A percentile compares a stretch with the other conserved stretches of the same genome.
These are phyloP conservation scores for Oreocharis arfaki DNA, from an alignment of 2,113 vertebrate genomes.

Conservation along the genomic window DNA sequence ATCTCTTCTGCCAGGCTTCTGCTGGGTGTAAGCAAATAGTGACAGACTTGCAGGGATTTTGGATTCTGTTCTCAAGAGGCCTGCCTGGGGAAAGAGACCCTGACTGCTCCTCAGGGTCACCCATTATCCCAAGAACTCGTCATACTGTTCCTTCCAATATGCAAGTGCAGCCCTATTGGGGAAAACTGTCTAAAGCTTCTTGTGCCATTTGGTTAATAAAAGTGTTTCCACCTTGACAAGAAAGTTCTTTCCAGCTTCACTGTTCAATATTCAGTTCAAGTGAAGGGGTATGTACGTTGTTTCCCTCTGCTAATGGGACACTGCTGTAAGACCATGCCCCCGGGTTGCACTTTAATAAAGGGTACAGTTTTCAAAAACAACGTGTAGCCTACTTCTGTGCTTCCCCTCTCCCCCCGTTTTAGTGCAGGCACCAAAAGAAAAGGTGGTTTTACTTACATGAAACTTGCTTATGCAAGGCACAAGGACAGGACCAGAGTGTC, in stretches of 20 bases:
- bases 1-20: neutral
- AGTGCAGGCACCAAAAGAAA: neutral
- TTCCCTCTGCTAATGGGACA: neutral
- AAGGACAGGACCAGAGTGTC: neutral
- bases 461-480: neutral
- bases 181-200: constrained; percentile 15
- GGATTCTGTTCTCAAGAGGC: neutral
- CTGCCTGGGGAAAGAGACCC: neutral
- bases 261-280: neutral
- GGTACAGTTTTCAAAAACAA: constrained; percentile 39
- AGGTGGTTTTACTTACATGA: neutral
- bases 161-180: constrained; percentile 2
- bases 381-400: neutral
- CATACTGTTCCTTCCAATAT: neutral
- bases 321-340: constrained; percentile 32
- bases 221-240: constrained; percentile 7
- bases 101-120: neutral
- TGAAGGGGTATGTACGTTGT: neutral
- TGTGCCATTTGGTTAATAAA: constrained; percentile 26
- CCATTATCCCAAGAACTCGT: neutral
- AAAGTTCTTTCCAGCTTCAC: neutral
- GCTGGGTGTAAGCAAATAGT: neutral
- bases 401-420: rapidly evolving
- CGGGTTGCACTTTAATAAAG: constrained; percentile 65
- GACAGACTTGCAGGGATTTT: neutral